Base-by-base conservation (phyloP, 2,797 vertebrate genomes). In the Todus mexicanus region DNA sequence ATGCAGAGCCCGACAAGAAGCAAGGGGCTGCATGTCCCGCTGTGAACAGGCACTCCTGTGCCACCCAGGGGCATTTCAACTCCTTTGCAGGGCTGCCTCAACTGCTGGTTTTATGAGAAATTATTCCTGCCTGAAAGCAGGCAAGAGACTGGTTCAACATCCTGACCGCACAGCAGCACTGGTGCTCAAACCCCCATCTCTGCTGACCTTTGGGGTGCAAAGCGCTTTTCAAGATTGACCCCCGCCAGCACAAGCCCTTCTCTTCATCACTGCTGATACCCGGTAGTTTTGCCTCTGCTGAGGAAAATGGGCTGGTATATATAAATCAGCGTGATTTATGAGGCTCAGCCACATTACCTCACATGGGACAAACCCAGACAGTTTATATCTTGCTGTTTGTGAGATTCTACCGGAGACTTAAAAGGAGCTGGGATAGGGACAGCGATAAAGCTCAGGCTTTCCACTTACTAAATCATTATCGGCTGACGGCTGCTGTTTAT, bases 91-190 rank as follows among this genome's bases (percentile, higher is more conserved):
- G n/a, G 71, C 71, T 60, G 33, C 53, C n/a, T 72, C 17, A 0
- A 3, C 27, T 0, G 0, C 6, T 1, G 1, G 2, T 19, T 13
- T 5, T 3, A 4, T 4, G 20, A 63, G 31, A 18, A 76, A 31
- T 61, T 7, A 15, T 9, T 71, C 43, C 78, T 33, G 69, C 63
- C 74, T 64, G 33, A 17, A 42, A 17, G 16, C 21, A 42, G 12
- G 15, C 31, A 26, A 21, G 60, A 53, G 19, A 12, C 12, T 0
- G 0, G 15, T 5, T n/a, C 61, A 47, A 26, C 68, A 77, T 18
- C 68, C 75, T 27, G 17, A 42, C 33, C 1, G 1, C 29, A 3
- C 6, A 9, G 15, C 23, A 3, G 12, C 3, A 2, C 7, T 5
- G 4, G 9, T n/a, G 35, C 27, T 38, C 3, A 14, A 77, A 37